Percentiles rank a stretch among this genome's conserved stretches.
Evolutionary conservation across 2,888 invertebrate genomes (phyloP).

Genomic region (Oscheius sp.): DNA sequence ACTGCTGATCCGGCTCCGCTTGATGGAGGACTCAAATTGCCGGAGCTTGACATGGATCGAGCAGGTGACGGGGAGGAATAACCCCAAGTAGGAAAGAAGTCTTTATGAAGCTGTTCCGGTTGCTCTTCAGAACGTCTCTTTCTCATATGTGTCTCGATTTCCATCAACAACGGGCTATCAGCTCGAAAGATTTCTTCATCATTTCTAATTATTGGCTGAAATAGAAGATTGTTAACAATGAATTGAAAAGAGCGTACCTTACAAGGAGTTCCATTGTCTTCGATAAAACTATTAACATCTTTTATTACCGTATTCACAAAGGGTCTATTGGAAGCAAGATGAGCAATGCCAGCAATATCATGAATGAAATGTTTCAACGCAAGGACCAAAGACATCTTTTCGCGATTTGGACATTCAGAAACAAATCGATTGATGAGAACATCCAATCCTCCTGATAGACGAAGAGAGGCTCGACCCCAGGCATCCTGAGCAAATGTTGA

Average conservation of each 20-base stretch:
- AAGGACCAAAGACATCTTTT: constrained; percentile 41
- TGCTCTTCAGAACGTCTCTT: constrained; percentile 6
- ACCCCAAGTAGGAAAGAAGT: constrained; percentile 49
- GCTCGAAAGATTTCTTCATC: constrained; percentile 38
- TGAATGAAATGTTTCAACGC: constrained; percentile 59
- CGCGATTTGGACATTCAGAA: constrained; percentile 32
- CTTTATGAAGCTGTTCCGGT: constrained; percentile 42
- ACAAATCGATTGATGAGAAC: constrained; percentile 54
- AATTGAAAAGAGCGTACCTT: background rate
- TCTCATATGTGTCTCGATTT: constrained; percentile 31
- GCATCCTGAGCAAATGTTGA: constrained; percentile 51
- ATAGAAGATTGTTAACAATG: background rate
- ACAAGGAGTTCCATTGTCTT: constrained; percentile 35
- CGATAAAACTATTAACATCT: constrained; percentile 50
- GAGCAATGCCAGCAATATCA: constrained; percentile 55
- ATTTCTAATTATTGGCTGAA: constrained; percentile 21
- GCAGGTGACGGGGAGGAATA: constrained; percentile 45
- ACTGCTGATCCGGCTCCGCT: constrained; percentile 30
- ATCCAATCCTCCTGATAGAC: constrained; percentile 60
- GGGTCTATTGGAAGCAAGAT: constrained; percentile 40
- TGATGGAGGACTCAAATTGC: constrained; percentile 38
- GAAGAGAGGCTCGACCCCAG: constrained; percentile 63
- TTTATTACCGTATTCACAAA: constrained; percentile 56
- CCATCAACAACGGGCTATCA: constrained; percentile 38
- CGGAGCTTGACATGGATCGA: constrained; percentile 40